These are phyloP conservation scores for Neria commutata DNA, from an alignment of 2,888 invertebrate species.

Conservation along the genomic window DNA sequence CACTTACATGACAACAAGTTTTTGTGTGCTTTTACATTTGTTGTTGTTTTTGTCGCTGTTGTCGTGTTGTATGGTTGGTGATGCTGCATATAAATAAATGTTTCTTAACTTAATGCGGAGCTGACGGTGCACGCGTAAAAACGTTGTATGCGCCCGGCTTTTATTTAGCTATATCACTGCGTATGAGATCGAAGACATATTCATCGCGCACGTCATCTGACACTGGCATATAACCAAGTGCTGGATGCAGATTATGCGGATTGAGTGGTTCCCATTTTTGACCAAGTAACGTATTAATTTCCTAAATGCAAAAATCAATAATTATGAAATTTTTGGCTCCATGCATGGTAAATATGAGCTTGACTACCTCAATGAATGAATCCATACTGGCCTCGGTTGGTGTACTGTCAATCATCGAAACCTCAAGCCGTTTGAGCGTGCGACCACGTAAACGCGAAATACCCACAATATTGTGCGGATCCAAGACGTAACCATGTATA, in stretches of 20 bases:
- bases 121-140: background rate
- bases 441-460: constrained; percentile 58
- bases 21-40: constrained; percentile 4
- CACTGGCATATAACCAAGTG: constrained; percentile 52
- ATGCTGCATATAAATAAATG: background rate
- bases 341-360: background rate
- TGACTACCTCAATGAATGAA: constrained; percentile 54
- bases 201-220: constrained; percentile 58
- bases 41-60: constrained; percentile 16
- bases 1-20: background rate
- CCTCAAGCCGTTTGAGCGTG: constrained; percentile 55
- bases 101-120: constrained; percentile 24
- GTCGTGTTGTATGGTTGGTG: constrained; percentile 11
- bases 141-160: constrained; percentile 1
- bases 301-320: constrained; percentile 40
- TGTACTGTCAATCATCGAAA: constrained; percentile 57
- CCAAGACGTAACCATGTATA: constrained; percentile 63
- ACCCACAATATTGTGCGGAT: constrained; percentile 60
- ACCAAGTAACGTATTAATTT: constrained; percentile 57
- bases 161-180: constrained; percentile 53
- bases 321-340: constrained; percentile 1
- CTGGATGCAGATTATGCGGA: constrained; percentile 51
- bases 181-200: constrained; percentile 58
- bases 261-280: constrained; percentile 56
- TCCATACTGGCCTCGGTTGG: constrained; percentile 47